Evolutionary conservation across 1,140 invertebrate genomes (phyloP), one percentile per base, ranked within the genome.

Genomic region (Zophobas atratus): DNA sequence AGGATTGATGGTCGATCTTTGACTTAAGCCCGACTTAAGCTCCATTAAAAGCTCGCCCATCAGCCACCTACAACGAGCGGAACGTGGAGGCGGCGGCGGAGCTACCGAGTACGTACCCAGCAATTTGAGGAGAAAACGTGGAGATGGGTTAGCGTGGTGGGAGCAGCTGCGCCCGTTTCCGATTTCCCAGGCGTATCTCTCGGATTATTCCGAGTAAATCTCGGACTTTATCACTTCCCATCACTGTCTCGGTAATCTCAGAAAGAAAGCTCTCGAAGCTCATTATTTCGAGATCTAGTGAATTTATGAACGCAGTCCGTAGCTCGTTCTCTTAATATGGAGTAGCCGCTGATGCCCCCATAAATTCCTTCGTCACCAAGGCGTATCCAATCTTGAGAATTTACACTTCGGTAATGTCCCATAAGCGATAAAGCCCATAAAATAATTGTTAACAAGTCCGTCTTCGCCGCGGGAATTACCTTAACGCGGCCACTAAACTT

Each of bases 1-100:
- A 67, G 39, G 43, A 67, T 67, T 67, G 60, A 67, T 67, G 60
- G 39, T 60, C 36, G 56, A 60, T 60, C 56, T 60, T 60, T 60
- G 56, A 60, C 56, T 60, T 60, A 60, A 60, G 43, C 43, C 43
- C 43, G 43, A 51, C 49, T 51, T 51, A 67, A 67, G 60, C 20
- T 41, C 39, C 60, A 33, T 51, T 20, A 67, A 67, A 39, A 36
- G 2, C 6, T 20, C 57, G 57, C 1, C 35, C 60, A 67, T 67
- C 60, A 43, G 32, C 60, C 60, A 67, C 60, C 60, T 67, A 41
- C 60, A 33, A 41, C n/a, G 4, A 20, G 49, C n/a, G 4, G 60
- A 67, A 41, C 41, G 39, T 67, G 34, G 56, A 3, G 43, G 43
- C 6, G 43, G 6, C 3, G 20, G 6, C 6, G 3, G 43, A 3